Evolutionary conservation across 2,113 vertebrate species (phyloP).

Genomic region (Scomber colias): DNA sequence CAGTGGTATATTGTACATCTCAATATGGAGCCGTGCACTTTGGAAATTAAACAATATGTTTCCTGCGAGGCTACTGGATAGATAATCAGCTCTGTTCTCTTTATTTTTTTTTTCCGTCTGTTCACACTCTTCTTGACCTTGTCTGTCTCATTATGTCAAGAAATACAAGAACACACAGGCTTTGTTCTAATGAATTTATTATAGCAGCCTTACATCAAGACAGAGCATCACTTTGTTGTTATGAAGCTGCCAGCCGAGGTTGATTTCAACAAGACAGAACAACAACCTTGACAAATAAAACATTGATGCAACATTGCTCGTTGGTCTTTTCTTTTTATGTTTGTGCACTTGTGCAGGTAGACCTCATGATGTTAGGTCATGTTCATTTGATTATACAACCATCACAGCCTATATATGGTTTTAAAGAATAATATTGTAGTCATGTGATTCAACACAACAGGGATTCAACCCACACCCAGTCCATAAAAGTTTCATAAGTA

Average conservation of each 20-base stretch:
- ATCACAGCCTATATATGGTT: not conserved
- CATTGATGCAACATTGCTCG: slow-evolving; percentile 8
- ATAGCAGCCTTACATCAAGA: not conserved
- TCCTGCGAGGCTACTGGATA: not conserved
- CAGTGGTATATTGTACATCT: not conserved
- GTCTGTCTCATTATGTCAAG: not conserved
- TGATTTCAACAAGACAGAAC: slow-evolving; percentile 17
- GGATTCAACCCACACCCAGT: not conserved
- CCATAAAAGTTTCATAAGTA: not conserved
- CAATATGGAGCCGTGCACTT: not conserved
- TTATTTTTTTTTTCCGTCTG: not conserved
- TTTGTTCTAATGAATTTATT: slow-evolving; percentile 33
- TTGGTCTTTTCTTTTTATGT: not conserved
- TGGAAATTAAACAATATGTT: not conserved
- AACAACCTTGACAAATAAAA: slow-evolving; percentile 10
- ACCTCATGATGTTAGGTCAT: not conserved
- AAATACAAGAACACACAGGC: not conserved
- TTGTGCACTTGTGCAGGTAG: not conserved
- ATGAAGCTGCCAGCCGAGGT: slow-evolving; percentile 8
- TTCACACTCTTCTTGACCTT: not conserved
- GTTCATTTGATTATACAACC: not conserved
- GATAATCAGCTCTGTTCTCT: too few species aligned
- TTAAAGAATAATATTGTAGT: not conserved
- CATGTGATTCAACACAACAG: not conserved
- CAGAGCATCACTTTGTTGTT: slow-evolving; percentile 19